Evolutionary conservation across 2,888 invertebrate genomes (phyloP).

Genomic region (Gasteruption jaculator): DNA sequence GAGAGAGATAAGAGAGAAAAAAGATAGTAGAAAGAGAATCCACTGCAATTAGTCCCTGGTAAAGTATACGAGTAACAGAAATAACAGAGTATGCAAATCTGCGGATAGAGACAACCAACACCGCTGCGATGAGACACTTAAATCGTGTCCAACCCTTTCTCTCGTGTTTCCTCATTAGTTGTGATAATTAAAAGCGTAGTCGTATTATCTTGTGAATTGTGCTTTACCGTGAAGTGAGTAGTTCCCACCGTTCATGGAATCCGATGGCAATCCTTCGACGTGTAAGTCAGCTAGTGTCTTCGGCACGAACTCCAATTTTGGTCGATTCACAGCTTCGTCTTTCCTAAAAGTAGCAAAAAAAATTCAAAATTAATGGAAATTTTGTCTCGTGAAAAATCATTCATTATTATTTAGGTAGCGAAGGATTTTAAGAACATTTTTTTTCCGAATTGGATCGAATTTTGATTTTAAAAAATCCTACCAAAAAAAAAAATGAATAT

Average conservation of each 20-base stretch:
- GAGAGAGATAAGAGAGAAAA: too few species aligned
- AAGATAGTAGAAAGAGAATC: too few species aligned
- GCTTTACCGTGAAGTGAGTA: constrained; percentile 57
- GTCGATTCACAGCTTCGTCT: constrained; percentile 84
- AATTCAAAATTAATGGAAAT: constrained; percentile 2
- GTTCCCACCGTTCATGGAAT: constrained; percentile 66
- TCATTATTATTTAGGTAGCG: too few species aligned
- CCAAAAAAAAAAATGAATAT: background rate
- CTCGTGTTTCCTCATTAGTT: too few species aligned
- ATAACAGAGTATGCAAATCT: too few species aligned
- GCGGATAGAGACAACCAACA: constrained; percentile 52
- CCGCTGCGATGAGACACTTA: constrained; percentile 41
- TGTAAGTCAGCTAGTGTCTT: constrained; percentile 85
- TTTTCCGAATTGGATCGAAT: background rate
- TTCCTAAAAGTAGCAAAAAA: constrained; percentile 58
- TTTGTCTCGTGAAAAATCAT: too few species aligned
- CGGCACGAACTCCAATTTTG: constrained; percentile 86
- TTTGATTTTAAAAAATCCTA: constrained; percentile 1
- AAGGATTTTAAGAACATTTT: too few species aligned
- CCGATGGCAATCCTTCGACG: constrained; percentile 68
- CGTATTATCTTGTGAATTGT: constrained; percentile 27
- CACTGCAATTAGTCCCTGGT: too few species aligned
- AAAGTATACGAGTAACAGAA: too few species aligned
- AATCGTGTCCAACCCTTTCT: constrained; percentile 41
- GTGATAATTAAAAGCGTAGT: too few species aligned